Conservation (phyloP, 2,797 vertebrate species). For the Vespertilio murinus region DNA sequence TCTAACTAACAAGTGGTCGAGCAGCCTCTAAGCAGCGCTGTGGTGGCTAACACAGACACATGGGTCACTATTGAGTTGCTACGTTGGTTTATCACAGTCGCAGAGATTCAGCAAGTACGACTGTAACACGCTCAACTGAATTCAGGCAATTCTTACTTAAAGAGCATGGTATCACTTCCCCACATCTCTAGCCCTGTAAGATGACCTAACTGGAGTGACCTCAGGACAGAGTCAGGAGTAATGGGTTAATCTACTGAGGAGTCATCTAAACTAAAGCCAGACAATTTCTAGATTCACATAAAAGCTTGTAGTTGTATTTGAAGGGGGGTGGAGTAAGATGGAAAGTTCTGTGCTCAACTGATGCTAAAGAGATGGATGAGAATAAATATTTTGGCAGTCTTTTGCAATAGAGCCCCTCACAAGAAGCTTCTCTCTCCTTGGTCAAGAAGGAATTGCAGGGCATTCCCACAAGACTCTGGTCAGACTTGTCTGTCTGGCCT, state of each 20-base stretch:
- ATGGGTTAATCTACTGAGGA: background rate
- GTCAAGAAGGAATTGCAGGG: background rate
- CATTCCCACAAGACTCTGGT: background rate
- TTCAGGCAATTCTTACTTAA: background rate
- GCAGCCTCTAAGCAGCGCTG: background rate
- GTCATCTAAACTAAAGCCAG: background rate
- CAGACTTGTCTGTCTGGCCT: background rate
- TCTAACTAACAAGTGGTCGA: background rate
- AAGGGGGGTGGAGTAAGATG: background rate
- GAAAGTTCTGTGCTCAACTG: background rate
- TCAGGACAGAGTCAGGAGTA: background rate
- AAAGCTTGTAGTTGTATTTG: background rate
- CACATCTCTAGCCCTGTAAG: background rate
- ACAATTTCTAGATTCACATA: background rate
- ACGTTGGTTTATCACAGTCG: background rate
- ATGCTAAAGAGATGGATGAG: background rate
- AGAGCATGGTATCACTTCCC: background rate
- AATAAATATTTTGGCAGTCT: background rate
- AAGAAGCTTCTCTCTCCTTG: background rate
- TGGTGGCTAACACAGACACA: background rate
- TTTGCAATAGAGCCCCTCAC: background rate
- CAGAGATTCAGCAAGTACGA: background rate
- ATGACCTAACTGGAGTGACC: background rate
- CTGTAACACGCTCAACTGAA: background rate
- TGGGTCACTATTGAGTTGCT: background rate